Base-by-base conservation (phyloP, 2,113 vertebrate genomes). In the Cynopterus brachyotis region DNA sequence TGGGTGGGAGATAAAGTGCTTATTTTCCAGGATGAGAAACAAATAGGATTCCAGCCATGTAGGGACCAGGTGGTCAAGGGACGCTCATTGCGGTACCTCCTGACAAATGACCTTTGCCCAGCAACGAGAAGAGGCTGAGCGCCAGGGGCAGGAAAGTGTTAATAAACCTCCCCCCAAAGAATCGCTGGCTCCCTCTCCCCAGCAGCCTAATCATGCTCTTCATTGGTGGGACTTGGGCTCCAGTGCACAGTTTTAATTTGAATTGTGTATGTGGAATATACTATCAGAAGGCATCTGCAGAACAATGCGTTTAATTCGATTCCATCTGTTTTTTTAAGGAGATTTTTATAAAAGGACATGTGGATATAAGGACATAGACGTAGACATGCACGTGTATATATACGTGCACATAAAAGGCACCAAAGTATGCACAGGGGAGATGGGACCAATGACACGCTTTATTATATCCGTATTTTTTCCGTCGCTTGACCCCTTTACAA, bases 41-140 rank as follows among this genome's bases (percentile, higher is more conserved):
- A 89, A 86, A 90, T 5, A 37, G n/a, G 94, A 90, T 76, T 78
- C 83, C 42, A 75, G 82, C 88, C 84, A 4, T 17, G 73, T 5
- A 69, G 94, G 93, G 94, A 97, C 81, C 96, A 94, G 97, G 97
- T 97, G 97, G 95, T 70, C 16, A 2, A 81, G 70, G 57, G 50
- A 45, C 0, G 5, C 47, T 89, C 94, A 95, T 96, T 96, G 93
- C 70, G 82, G 91, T 64, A 12, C 53, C 83, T 95, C 67, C 28
- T 82, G 89, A 96, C 85, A 91, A 95, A 97, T 72, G 80, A 89
- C 95, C 92, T 97, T 94, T 92, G 28, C 69, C 59, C 30, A 8
- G 76, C 40, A 28, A 70, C 6, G 75, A 91, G 64, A 40, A 40
- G 83, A 82, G 69, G 28, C 81, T 28, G 42, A 70, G 93, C 57